Conservation (phyloP, 2,113 vertebrate genomes). For the Equus przewalskii region DNA sequence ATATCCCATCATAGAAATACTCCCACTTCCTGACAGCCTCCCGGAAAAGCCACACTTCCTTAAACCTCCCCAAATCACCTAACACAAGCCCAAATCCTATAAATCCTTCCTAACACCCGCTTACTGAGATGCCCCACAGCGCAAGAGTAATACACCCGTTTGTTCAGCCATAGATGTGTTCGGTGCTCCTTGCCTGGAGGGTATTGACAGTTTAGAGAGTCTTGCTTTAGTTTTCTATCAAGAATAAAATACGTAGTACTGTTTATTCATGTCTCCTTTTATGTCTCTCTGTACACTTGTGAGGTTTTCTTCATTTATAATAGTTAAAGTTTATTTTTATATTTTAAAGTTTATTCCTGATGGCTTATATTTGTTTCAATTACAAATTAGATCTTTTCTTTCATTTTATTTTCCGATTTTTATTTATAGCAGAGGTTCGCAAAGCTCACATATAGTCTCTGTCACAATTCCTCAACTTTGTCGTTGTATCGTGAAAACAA, state of each 20-base stretch:
- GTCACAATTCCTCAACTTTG: neutral
- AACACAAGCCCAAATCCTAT: neutral
- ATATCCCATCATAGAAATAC: neutral
- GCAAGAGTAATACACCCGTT: neutral
- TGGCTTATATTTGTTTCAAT: neutral
- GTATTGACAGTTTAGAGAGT: neutral
- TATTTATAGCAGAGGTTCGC: neutral
- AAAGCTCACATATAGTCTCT: neutral
- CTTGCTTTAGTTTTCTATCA: slow-evolving; percentile 34
- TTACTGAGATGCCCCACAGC: neutral
- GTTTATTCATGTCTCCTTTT: neutral
- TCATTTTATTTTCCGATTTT: neutral
- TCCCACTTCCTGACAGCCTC: neutral
- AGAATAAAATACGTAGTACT: neutral
- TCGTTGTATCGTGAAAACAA: neutral
- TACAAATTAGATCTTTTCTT: neutral
- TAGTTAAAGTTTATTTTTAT: neutral
- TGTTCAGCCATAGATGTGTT: neutral
- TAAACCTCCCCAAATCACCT: neutral
- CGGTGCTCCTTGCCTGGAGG: neutral
- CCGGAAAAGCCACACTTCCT: neutral
- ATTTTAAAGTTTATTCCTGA: neutral
- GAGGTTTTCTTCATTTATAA: neutral
- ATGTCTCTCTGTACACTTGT: neutral
- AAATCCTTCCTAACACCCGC: neutral